Base-by-base conservation (phyloP, 2,888 invertebrate genomes). In the Drosophila anomalata region DNA sequence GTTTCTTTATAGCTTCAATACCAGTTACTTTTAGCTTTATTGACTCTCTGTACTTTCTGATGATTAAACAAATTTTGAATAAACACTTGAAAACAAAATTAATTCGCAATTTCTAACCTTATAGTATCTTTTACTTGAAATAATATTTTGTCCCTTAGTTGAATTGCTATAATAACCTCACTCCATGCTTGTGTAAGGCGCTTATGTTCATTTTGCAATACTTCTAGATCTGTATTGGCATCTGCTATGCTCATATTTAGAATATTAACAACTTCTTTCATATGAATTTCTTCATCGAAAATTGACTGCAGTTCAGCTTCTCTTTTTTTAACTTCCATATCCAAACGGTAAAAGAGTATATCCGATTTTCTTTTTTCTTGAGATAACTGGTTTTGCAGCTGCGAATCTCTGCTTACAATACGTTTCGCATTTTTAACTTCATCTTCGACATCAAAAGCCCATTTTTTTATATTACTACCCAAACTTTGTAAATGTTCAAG, bases 131-230 rank as follows among this genome's bases (percentile, higher is more conserved):
- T 93, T 0, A 95, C 93, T 53, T 94, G 93, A 70, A 94, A 93
- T 65, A 94, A 93, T 1, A 94, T 93, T 78, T 93, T 94, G 88
- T 96, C 96, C 22, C 96, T 91, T 63, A 95, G 94, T 22, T 93
- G 93, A 69, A 96, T 95, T 62, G 94, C 94, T 11, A 94, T 92
- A 2, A 96, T 93, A 42, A 96, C 95, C 12, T 95, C 94, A 87
- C 95, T 95, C 96, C 96, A 96, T 6, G 95, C 93, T 79, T 94
- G 94, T 72, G 95, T 93, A 17, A 96, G 92, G 4, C 94, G 94
- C 41, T 94, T 94, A 70, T 95, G 94, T 78, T 96, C 96, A 51
- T 93, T 92, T 78, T 95, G 94, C 52, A 96, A 88, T 22, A 94
- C 94, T 87, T 96, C 95, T 22, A 96, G 91, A 85, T 96, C 96